Evolutionary conservation across 2,113 vertebrate genomes (phyloP).

Genomic region (Cinclus cinclus): DNA sequence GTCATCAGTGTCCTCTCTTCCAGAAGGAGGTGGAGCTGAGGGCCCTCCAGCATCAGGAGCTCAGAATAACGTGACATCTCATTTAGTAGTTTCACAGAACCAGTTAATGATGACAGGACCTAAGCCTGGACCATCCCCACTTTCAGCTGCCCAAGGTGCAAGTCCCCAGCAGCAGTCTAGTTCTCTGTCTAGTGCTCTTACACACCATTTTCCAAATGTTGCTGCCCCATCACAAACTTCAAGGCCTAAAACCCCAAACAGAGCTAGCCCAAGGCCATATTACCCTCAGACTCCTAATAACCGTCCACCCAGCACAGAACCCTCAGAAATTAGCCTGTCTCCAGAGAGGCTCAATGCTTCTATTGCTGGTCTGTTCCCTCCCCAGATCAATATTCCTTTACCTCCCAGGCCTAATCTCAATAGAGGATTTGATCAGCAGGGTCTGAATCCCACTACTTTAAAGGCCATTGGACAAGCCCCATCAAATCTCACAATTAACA

Average conservation of each 20-base stretch:
- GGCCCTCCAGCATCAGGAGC: slow-evolving; percentile 67
- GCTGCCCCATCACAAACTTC: slow-evolving; percentile 91
- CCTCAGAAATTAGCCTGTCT: slow-evolving; percentile 96
- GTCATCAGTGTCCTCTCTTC: slow-evolving; percentile 61
- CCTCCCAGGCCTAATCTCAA: slow-evolving; percentile 91
- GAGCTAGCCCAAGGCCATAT: slow-evolving; percentile 95
- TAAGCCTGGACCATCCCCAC: slow-evolving; percentile 84
- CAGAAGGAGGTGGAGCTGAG: slow-evolving; percentile 74
- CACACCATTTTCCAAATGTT: slow-evolving; percentile 89
- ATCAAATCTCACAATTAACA: slow-evolving; percentile 81
- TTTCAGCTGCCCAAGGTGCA: slow-evolving; percentile 85
- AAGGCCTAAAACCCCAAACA: slow-evolving; percentile 95
- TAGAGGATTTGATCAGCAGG: slow-evolving; percentile 97
- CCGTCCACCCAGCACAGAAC: slow-evolving; percentile 96
- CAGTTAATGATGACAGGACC: slow-evolving; percentile 83
- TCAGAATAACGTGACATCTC: slow-evolving; percentile 84
- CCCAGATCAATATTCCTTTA: slow-evolving; percentile 98
- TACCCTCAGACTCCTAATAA: slow-evolving; percentile 96
- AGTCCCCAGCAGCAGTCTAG: slow-evolving; percentile 88
- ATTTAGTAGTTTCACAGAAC: slow-evolving; percentile 87
- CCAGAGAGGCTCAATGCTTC: slow-evolving; percentile 97
- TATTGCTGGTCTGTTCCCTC: slow-evolving; percentile 96
- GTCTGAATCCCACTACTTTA: slow-evolving; percentile 96
- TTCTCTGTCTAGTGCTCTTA: slow-evolving; percentile 80
- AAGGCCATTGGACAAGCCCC: slow-evolving; percentile 98